phyloP scores from a whole-genome alignment of 1,140 invertebrate genomes.

The Zeugodacus cucurbitae region DNA sequence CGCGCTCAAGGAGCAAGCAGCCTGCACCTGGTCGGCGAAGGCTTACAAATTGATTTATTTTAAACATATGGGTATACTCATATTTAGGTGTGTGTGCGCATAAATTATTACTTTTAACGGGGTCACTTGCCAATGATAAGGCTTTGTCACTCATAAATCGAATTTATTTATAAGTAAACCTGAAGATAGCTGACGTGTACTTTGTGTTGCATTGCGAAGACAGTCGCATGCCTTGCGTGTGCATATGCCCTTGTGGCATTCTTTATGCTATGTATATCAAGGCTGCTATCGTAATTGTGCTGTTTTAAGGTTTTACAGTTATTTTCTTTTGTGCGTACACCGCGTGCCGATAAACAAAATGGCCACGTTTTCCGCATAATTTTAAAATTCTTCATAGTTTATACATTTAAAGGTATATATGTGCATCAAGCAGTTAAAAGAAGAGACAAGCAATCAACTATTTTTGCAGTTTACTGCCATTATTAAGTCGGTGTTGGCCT shows the following conservation, averaged over 20 bases:
- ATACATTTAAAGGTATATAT: too few relatives aligned
- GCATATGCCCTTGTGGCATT: too few relatives aligned
- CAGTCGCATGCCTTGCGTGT: too few relatives aligned
- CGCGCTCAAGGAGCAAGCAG: background rate
- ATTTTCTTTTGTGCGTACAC: too few relatives aligned
- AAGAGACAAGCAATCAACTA: background rate
- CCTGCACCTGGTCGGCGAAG: background rate
- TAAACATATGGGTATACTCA: background rate
- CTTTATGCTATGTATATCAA: too few relatives aligned
- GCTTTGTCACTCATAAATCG: too few relatives aligned
- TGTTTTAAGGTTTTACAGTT: too few relatives aligned
- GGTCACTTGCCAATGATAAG: background rate
- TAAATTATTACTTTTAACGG: background rate
- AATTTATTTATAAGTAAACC: background rate
- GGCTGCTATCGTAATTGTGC: too few relatives aligned
- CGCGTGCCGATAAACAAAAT: too few relatives aligned
- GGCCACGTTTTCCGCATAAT: background rate
- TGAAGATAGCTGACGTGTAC: background rate
- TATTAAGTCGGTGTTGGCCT: background rate
- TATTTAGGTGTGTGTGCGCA: background rate
- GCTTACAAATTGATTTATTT: background rate
- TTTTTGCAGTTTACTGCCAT: background rate
- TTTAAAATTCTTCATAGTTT: background rate
- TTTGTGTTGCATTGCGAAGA: background rate
- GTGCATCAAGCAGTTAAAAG: too few relatives aligned